A percentile compares a stretch with the other conserved stretches of the same genome.
Conservation (phyloP, 2,888 invertebrate species). For the Drosophila acutilabella region DNA sequence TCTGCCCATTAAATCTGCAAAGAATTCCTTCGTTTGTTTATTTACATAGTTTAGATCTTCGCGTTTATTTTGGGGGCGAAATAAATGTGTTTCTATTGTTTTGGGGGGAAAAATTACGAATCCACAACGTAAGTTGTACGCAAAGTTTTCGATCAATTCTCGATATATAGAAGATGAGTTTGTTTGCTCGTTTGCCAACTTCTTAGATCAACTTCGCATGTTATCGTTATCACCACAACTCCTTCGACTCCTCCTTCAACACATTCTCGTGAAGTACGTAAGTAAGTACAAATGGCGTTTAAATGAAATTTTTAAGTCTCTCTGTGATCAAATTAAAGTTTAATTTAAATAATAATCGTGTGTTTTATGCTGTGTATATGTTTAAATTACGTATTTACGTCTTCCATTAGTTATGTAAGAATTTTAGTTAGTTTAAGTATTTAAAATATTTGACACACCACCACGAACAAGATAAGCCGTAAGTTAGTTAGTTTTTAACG, state of each 20-base stretch:
- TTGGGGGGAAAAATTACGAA: conserved; percentile 5
- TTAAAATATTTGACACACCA: conserved; percentile 16
- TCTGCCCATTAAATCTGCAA: background rate
- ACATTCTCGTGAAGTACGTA: conserved; percentile 77
- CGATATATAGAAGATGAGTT: conserved; percentile 19
- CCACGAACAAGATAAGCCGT: conserved; percentile 15
- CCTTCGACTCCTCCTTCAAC: conserved; percentile 72
- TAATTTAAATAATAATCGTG: conserved; percentile 39
- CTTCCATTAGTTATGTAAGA: conserved; percentile 43
- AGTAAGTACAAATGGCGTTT: conserved; percentile 85
- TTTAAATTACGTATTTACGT: conserved; percentile 34
- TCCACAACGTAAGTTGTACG: conserved; percentile 59
- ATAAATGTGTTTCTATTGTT: conserved; percentile 20
- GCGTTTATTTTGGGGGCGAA: conserved; percentile 10
- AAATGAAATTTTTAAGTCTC: conserved; percentile 83
- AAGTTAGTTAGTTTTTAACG: conserved; percentile 33
- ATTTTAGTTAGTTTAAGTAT: conserved; percentile 31
- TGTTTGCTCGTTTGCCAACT: conserved; percentile 49
- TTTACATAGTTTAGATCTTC: conserved; percentile 10
- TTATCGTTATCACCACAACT: conserved; percentile 65
- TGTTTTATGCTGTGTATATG: conserved; percentile 49
- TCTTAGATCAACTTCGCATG: conserved; percentile 60
- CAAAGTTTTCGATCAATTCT: conserved; percentile 4
- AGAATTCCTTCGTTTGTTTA: background rate
- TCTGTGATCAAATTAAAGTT: conserved; percentile 52